Evolutionary conservation across 2,113 vertebrate species (phyloP), one percentile per base, ranked within the genome.

Genomic region (Podocnemis expansa): DNA sequence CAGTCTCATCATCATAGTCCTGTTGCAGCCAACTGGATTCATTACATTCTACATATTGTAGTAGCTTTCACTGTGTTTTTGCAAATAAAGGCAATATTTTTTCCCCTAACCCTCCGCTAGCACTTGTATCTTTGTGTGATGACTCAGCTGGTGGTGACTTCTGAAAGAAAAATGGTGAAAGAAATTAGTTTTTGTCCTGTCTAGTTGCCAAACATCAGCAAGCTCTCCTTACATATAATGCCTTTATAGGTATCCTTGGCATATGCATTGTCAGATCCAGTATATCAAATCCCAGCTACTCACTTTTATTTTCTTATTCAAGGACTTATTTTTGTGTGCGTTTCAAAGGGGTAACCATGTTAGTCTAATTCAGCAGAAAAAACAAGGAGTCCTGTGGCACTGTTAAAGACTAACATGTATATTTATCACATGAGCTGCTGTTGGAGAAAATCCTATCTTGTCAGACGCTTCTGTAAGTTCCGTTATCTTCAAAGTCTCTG

Each of bases 81-180:
- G 55, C 91, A 92, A 97, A 93, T 81, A 92, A 89, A 96, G 93
- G 89, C 94, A 91, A 58, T 95, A 75, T 96, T 94, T 95, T 92
- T 13, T 31, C 27, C 56, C 56, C 27, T 5, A 5, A 5, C 27
- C 24, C 29, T 93, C 90, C 85, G 21, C 27, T 31, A 92, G 87
- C 16, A 1, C 82, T 92, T 89, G 85, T 95, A 85, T 94, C 94
- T n/a, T n/a, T 95, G 88, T 79, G 93, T 96, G 96, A 97, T 95
- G 95, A 96, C 90, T 97, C 95, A 96, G 93, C 88, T 88, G n/a
- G 91, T 85, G 93, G 27, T 94, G 92, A 92, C 89, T 93, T 92
- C 89, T 85, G 85, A 91, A 90, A 80, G 91, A 93, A 92, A 87
- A 58, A 9, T 19, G 11, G 38, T n/a, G 41, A 80, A 79, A 51